Evolutionary conservation across 2,797 vertebrate genomes (phyloP).

Genomic region (Sebastolobus altivelis): DNA sequence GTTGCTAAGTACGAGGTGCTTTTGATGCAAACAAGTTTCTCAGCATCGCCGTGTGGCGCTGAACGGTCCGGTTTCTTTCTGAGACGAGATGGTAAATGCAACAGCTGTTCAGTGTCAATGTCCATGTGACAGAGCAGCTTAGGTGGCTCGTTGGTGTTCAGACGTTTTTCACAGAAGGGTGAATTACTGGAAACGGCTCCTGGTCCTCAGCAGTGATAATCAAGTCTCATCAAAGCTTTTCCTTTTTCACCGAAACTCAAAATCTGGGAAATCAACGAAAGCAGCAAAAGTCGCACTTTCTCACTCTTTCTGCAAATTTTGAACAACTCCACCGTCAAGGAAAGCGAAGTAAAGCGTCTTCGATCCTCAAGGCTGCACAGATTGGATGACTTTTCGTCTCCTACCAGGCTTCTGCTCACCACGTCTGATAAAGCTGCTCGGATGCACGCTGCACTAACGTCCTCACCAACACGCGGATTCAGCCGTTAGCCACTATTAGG

Average conservation of each 20-base stretch:
- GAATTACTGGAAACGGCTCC: slow-evolving; percentile 46
- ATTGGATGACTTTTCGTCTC: slow-evolving; percentile 22
- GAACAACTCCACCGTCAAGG: slow-evolving; percentile 29
- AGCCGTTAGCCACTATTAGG: slow-evolving; percentile 32
- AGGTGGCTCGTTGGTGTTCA: slow-evolving; percentile 29
- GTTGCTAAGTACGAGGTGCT: slow-evolving; percentile 74
- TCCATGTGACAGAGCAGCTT: slow-evolving; percentile 49
- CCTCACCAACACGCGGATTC: slow-evolving; percentile 21
- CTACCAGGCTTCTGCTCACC: neutral
- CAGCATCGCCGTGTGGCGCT: slow-evolving; percentile 21
- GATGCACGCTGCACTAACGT: slow-evolving; percentile 24
- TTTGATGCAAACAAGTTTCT: slow-evolving; percentile 60
- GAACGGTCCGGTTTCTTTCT: slow-evolving; percentile 6
- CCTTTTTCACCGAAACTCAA: neutral
- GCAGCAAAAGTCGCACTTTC: slow-evolving; percentile 1
- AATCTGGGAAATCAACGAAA: slow-evolving; percentile 10
- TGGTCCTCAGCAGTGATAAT: slow-evolving; percentile 24
- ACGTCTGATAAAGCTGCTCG: slow-evolving; percentile 21
- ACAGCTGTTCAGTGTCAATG: slow-evolving; percentile 67
- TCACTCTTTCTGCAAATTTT: slow-evolving; percentile 56
- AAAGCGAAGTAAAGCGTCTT: neutral
- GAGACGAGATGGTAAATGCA: slow-evolving; percentile 39
- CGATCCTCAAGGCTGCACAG: slow-evolving; percentile 37
- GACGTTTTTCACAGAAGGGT: slow-evolving; percentile 35
- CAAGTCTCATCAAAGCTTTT: slow-evolving; percentile 6